Conservation (phyloP, 1,140 invertebrate genomes). For the Camponotus floridanus region DNA sequence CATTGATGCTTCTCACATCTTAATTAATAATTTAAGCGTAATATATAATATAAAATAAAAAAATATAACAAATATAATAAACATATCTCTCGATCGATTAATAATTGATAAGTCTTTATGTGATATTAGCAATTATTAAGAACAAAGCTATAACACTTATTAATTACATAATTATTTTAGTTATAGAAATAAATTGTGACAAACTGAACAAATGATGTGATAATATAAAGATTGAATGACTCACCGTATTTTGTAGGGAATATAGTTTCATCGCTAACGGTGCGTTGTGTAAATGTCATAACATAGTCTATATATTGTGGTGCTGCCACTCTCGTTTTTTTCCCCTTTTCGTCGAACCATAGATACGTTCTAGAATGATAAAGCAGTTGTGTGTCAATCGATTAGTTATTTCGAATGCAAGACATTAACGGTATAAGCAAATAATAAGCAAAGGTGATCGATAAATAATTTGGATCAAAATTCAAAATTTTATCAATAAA, state of each 20-base stretch:
- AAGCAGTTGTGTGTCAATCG: conserved; percentile 6
- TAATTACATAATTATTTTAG: not conserved
- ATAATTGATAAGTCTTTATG: not conserved
- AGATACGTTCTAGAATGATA: conserved; percentile 93
- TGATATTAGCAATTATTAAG: not conserved
- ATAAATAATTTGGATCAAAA: conserved; percentile 7
- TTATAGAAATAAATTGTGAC: not conserved
- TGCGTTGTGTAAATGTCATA: conserved; percentile 99
- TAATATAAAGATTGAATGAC: not conserved
- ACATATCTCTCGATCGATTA: not conserved
- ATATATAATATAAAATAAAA: conserved; percentile 3
- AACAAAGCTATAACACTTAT: not conserved
- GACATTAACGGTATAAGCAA: not conserved
- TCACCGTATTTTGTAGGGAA: conserved; percentile 99
- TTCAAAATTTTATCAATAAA: not conserved
- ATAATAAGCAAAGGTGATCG: not conserved
- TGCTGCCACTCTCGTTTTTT: conserved; percentile 98
- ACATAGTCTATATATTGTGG: conserved; percentile 99
- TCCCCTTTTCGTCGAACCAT: conserved; percentile 99
- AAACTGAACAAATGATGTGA: not conserved
- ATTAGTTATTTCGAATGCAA: not conserved
- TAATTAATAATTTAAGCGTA: not conserved
- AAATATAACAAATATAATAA: not conserved
- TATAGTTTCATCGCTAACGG: conserved; percentile 97
- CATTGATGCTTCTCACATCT: not conserved